Base-by-base conservation (phyloP, 2,113 vertebrate species). In the Chloropsis cyanopogon region DNA sequence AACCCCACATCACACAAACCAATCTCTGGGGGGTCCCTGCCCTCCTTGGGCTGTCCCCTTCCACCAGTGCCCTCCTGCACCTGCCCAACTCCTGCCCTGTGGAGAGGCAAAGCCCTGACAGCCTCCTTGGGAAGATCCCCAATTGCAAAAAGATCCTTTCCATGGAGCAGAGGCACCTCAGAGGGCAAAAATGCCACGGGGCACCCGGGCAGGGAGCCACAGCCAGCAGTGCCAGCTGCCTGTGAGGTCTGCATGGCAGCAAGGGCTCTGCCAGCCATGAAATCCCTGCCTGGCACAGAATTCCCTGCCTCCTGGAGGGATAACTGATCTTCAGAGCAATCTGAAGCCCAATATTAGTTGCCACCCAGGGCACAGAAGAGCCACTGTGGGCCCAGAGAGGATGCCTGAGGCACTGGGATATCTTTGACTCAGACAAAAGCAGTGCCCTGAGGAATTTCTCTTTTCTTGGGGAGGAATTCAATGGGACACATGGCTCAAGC, bases 381-480 rank as follows among this genome's bases (percentile, higher is more conserved):
- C 33, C 56, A n/a, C 66, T 54, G 35, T 31, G 95, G 84, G 50
- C 72, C 5, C 70, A 61, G 78, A 68, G 86, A 65, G 60, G 78
- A 80, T 2, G 87, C 92, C 90, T 0, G 54, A 80, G 90, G 96
- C 94, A 47, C 66, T 39, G 39, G 87, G 75, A 3, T 82, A 33
- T 93, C 81, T 82, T 41, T 61, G 70, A 42, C 41, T 61, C 82
- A 82, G 70, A 89, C 84, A 88, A 94, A 87, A 85, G 96, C 82
- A 77, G 84, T 16, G 35, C 94, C 92, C 79, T 8, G 79, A 93
- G 93, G 92, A 96, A 90, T 59, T 39, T 71, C 68, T 78, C 72
- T 85, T 88, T 84, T 66, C 84, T 46, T 47, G 79, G 90, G 93
- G 19, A 88, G 60, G 82, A 93, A 88, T 96, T 88, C 88, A 95